These are phyloP conservation scores for Cylloceria caligata DNA, from an alignment of 2,888 invertebrate genomes.

Conservation along the genomic window DNA sequence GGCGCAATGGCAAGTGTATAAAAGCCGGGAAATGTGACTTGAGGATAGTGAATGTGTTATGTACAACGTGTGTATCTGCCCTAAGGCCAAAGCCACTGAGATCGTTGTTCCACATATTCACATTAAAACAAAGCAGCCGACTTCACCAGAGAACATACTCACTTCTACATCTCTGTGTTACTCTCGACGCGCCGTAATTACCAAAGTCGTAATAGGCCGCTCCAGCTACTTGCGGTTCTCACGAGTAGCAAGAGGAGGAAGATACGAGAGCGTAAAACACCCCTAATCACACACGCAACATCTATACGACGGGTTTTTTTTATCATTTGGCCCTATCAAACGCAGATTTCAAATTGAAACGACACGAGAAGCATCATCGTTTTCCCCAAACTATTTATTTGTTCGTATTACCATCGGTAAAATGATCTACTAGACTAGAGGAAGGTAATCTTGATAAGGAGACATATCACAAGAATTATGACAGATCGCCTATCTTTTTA, in stretches of 20 bases:
- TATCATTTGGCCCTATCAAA: background rate
- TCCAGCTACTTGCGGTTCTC: slow-evolving; percentile 17
- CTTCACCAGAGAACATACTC: slow-evolving; percentile 25
- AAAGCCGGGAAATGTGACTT: slow-evolving; percentile 23
- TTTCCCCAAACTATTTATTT: background rate
- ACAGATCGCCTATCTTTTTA: background rate
- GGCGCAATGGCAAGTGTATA: slow-evolving; percentile 21
- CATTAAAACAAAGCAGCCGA: slow-evolving; percentile 47
- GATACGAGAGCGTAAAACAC: slow-evolving; percentile 5
- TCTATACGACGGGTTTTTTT: background rate
- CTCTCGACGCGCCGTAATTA: slow-evolving; percentile 44
- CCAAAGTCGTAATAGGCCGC: slow-evolving; percentile 18
- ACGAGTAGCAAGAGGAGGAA: background rate
- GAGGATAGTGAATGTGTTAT: background rate
- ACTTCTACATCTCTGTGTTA: slow-evolving; percentile 25
- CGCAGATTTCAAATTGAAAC: background rate
- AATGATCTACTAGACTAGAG: background rate
- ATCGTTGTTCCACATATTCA: slow-evolving; percentile 72
- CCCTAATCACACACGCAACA: slow-evolving; percentile 21
- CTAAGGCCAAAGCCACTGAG: slow-evolving; percentile 51
- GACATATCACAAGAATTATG: background rate
- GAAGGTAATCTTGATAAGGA: background rate
- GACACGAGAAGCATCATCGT: background rate
- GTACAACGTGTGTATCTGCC: slow-evolving; percentile 21
- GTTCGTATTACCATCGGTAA: background rate